Evolutionary conservation across 1,140 invertebrate species (phyloP), one percentile per base, ranked within the genome.

Genomic region (Lasioglossum baleicum): DNA sequence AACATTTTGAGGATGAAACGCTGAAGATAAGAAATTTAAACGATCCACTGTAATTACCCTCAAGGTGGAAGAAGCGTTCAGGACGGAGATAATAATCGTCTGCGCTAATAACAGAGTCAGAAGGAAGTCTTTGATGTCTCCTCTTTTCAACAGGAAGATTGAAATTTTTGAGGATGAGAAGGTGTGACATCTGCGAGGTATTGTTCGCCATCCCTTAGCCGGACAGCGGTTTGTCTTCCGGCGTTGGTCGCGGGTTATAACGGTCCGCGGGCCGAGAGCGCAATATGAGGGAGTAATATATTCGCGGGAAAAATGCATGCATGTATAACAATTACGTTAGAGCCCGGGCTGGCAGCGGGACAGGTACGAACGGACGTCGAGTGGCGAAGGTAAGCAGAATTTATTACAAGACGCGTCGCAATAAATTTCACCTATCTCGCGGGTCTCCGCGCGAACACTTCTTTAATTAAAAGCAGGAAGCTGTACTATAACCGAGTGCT

Each of bases 381-480:
- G 70, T 82, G 74, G 44, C 79, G 60, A 84, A 42, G 84, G 79
- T 82, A 85, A 70, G 60, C 69, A 35, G 81, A 85, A 85, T 85
- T 85, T 85, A 85, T 82, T 79, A 68, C 84, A 60, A 84, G 83
- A 77, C 74, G 64, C 60, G 70, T 67, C 58, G 84, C 70, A 77
- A 82, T 85, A 85, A 85, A 85, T 85, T 82, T 81, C 66, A 75
- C 70, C 79, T 85, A 85, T 85, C 84, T 85, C 66, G 69, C 75
- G 61, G 53, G 51, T 82, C 64, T 58, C 60, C 79, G 51, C 74
- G 70, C 69, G 58, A 82, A 82, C 80, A 75, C 83, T 82, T 82
- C 83, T 85, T 85, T 82, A 85, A 85, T 85, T 85, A 84, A 85
- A 82, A 81, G 79, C 79, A 84, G 75, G 63, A 78, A 84, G 75